Evolutionary conservation across 1,140 invertebrate genomes (phyloP).

Genomic region (Calycopis cecrops): DNA sequence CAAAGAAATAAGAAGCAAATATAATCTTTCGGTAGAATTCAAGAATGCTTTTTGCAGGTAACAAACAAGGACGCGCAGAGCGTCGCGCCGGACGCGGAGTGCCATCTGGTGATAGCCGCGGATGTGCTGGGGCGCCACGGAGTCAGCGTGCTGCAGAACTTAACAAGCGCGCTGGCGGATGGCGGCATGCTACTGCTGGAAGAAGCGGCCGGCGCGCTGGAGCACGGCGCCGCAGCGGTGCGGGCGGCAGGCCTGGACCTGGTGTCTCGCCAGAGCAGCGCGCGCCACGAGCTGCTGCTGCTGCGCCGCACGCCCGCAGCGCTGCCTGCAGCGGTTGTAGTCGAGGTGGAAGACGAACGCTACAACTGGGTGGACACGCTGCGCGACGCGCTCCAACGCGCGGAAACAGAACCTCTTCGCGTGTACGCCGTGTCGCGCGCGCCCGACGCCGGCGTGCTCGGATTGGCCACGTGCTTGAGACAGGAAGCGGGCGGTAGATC

Average conservation of each 20-base stretch:
- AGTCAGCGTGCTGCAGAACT: constrained; percentile 73
- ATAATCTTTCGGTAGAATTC: neutral
- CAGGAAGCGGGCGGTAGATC: constrained; percentile 87
- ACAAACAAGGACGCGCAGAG: constrained; percentile 70
- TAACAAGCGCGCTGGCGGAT: constrained; percentile 79
- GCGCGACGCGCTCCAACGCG: constrained; percentile 81
- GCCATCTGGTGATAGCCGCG: constrained; percentile 79
- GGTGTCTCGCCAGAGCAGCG: constrained; percentile 76
- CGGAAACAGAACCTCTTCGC: constrained; percentile 76
- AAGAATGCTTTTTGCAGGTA: constrained; percentile 24
- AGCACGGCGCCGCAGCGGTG: constrained; percentile 60
- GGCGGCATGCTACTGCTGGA: constrained; percentile 87
- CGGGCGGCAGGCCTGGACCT: constrained; percentile 68
- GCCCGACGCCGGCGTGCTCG: constrained; percentile 83
- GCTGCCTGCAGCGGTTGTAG: constrained; percentile 53
- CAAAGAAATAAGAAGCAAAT: neutral
- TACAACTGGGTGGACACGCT: constrained; percentile 89
- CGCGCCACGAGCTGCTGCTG: constrained; percentile 77
- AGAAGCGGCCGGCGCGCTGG: constrained; percentile 78
- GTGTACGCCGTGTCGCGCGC: constrained; percentile 80
- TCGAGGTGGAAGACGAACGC: constrained; percentile 81
- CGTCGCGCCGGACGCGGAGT: constrained; percentile 78
- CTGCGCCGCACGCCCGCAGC: constrained; percentile 72
- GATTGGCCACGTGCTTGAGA: constrained; percentile 92
- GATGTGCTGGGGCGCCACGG: constrained; percentile 77